Conservation (phyloP, 2,888 invertebrate species). For the Apotomis betuletana region DNA sequence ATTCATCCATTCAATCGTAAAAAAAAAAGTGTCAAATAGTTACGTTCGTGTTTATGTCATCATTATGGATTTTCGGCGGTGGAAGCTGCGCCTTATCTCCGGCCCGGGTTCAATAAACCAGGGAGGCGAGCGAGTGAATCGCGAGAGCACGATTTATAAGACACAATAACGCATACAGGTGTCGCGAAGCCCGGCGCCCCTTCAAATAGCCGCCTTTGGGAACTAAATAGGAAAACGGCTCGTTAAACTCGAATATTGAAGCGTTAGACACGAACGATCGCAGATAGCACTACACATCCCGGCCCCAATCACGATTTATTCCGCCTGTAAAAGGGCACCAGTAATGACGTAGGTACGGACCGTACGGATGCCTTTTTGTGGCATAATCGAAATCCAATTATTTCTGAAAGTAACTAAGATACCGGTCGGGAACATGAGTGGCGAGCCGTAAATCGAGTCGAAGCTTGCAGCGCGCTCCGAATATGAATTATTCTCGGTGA, state of each 20-base stretch:
- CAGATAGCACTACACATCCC: constrained; percentile 67
- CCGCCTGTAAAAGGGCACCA: constrained; percentile 76
- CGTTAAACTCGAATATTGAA: constrained; percentile 66
- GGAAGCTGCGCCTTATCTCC: constrained; percentile 69
- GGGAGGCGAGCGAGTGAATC: constrained; percentile 69
- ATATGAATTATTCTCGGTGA: constrained; percentile 82
- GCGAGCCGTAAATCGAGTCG: constrained; percentile 74
- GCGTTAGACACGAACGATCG: constrained; percentile 74
- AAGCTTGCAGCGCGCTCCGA: constrained; percentile 81
- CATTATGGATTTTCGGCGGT: constrained; percentile 59
- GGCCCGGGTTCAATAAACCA: constrained; percentile 77
- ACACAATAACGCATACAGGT: constrained; percentile 82
- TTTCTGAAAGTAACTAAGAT: constrained; percentile 79
- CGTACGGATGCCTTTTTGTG: constrained; percentile 69
- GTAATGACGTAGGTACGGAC: constrained; percentile 70
- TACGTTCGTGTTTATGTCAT: neutral
- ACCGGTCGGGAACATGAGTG: constrained; percentile 72
- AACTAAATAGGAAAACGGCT: constrained; percentile 71
- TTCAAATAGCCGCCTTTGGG: constrained; percentile 73
- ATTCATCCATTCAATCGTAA: neutral
- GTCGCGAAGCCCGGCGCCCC: constrained; percentile 72
- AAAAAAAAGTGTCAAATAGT: constrained; percentile 1
- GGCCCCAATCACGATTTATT: constrained; percentile 77
- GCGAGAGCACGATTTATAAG: constrained; percentile 74
- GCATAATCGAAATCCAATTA: constrained; percentile 82